phyloP scores from a whole-genome alignment of 2,113 vertebrate species.

The Callithrix jacchus region DNA sequence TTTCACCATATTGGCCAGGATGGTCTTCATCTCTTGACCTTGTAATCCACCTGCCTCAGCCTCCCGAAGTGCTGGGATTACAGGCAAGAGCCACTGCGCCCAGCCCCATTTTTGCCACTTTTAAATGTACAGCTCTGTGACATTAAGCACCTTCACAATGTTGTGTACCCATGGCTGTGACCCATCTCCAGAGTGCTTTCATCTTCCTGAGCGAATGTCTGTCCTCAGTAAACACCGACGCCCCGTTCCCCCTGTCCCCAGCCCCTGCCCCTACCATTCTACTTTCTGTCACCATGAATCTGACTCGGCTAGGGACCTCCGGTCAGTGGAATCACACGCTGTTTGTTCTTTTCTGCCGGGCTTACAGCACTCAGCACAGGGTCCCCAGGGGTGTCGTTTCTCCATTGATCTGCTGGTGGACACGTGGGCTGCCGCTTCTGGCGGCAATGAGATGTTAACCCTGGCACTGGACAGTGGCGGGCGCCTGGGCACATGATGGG shows the following conservation, averaged over 20 bases:
- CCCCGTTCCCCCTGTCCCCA: background rate
- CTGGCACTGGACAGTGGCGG: background rate
- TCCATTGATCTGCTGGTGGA: background rate
- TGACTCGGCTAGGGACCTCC: rapidly evolving
- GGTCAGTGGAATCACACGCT: rapidly evolving
- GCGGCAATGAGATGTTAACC: background rate
- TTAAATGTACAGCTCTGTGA: background rate
- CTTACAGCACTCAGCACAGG: background rate
- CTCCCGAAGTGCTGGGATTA: too few relatives aligned
- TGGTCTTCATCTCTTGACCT: too few relatives aligned
- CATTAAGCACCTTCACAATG: rapidly evolving
- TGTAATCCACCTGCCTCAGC: too few relatives aligned
- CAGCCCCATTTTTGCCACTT: background rate
- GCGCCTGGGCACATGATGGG: background rate
- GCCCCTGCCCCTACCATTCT: background rate
- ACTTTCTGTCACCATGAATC: background rate
- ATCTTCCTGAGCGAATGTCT: too few relatives aligned
- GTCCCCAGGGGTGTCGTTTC: background rate
- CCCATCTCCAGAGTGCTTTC: rapidly evolving
- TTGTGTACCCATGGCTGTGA: rapidly evolving
- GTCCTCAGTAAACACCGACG: rapidly evolving
- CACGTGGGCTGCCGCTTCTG: background rate
- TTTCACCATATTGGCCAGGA: too few relatives aligned
- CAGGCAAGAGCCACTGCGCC: too few relatives aligned
- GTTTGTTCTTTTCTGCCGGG: background rate